Evolutionary conservation across 2,888 invertebrate species (phyloP), one percentile per base, ranked within the genome.

Genomic region (Anthophora plumipes): DNA sequence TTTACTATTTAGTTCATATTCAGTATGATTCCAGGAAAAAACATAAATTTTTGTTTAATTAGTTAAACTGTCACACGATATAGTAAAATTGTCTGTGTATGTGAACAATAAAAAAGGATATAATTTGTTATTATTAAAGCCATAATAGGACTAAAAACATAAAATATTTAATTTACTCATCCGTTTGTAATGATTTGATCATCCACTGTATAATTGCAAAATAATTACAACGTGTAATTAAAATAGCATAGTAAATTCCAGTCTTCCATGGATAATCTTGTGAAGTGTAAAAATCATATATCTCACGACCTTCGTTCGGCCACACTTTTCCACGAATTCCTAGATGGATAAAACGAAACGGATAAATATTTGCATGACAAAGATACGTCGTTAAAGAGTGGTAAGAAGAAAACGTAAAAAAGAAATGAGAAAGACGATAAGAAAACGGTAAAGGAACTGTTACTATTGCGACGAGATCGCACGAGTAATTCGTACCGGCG

Each of bases 401-500:
- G 14, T 1, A 7, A 14, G 14, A 14, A 46, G 14, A 46, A 1
- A 12, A n/a, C n/a, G n/a, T n/a, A 46, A 12, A 14, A 46, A 46
- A 1, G n/a, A 9, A n/a, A 60, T 14, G 3, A n/a, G 22, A 1
- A 22, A 43, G 43, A 17, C 20, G 7, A n/a, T n/a, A n/a, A n/a
- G n/a, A 7, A 55, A 31, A 63, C 6, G 31, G 55, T 20, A 20
- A 43, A 12, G 8, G 14, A 4, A 25, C 4, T 22, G 31, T 39
- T 17, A 7, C 1, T 14, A 52, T 46, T 46, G n/a, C n/a, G 48
- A 37, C n/a, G 22, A 69, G 59, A 80, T 61, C 48, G 55, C 37
- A 68, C 48, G 9, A 11, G 14, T 59, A 64, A 68, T 46, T 80
- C 69, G 59, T 64, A 64, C 20, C 11, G 37, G 11, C 54, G 5